Percentiles rank a stretch among this genome's conserved stretches.
Evolutionary conservation across 2,113 vertebrate genomes (phyloP).

Genomic region (Plecturocebus donacophilus): DNA sequence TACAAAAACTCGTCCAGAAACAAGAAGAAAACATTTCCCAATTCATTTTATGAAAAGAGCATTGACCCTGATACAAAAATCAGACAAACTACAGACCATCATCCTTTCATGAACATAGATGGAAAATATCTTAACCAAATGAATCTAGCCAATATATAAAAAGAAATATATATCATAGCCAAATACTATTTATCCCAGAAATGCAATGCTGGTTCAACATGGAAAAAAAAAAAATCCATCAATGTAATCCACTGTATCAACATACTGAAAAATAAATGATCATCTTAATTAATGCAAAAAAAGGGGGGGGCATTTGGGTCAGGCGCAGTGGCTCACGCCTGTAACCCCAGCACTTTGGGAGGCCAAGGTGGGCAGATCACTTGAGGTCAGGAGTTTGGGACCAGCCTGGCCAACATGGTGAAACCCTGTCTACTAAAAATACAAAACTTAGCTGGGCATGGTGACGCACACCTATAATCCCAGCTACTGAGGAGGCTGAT

Average conservation of each 20-base stretch:
- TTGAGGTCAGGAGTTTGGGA: too few species aligned
- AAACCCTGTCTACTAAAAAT: too few species aligned
- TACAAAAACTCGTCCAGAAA: neutral
- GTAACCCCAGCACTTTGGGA: too few species aligned
- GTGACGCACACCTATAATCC: too few species aligned
- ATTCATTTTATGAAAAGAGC: neutral
- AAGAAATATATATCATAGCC: neutral
- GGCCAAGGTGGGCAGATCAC: too few species aligned
- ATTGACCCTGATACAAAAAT: neutral
- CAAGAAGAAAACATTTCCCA: neutral
- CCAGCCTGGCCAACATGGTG: too few species aligned
- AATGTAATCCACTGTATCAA: neutral
- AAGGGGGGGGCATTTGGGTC: neutral
- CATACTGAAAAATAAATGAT: neutral
- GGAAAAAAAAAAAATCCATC: neutral
- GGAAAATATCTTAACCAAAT: constrained; percentile 30
- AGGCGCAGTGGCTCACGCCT: too few species aligned
- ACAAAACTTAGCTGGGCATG: too few species aligned
- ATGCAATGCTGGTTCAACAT: neutral
- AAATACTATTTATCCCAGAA: neutral
- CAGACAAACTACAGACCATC: neutral
- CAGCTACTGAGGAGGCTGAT: too few species aligned
- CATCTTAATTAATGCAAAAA: neutral
- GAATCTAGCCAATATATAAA: neutral
- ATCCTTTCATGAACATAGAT: neutral